Base-by-base conservation (phyloP, 2,797 vertebrate species). In the Lutjanus argentimaculatus region DNA sequence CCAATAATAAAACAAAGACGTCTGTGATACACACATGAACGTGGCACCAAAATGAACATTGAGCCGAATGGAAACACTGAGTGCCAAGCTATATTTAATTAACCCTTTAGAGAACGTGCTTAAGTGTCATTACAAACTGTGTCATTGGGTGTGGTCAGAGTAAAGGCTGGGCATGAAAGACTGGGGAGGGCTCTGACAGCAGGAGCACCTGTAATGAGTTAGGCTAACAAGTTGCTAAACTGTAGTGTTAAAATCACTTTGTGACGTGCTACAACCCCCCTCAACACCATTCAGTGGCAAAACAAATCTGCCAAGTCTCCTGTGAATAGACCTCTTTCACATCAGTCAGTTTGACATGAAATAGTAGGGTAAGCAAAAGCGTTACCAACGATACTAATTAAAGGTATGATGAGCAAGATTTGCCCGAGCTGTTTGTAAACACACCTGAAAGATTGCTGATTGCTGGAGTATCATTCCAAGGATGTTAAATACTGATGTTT, bases 31-130 rank as follows among this genome's bases (percentile, higher is more conserved):
- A 21, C 5, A 14, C 55, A 76, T 62, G 10, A 77, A 43, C 48
- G 61, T 68, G 40, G 25, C 43, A 52, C 43, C 17, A 73, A 65
- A 53, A 21, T 8, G 2, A 85, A 63, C n/a, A 36, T 5, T 58
- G 43, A 1, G 30, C 11, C 51, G 15, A 46, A 70, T 53, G 52
- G 57, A 67, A 78, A 49, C 63, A 49, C 21, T 66, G 65, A 85
- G 72, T 57, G 72, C 61, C 49, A 58, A 21, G 40, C 48, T 79
- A 71, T 79, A 78, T 82, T 67, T 69, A 77, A 72, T 72, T 13
- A 79, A 68, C 43, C 65, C 67, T 69, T 59, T 36, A n/a, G 40
- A 36, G 36, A 64, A 40, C 0, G 3, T 48, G 65, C 67, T 21
- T 58, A 14, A 70, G 56, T 22, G 63, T 70, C 46, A 72, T 62